Base-by-base conservation (phyloP, 2,888 invertebrate genomes). In the Drosophila aldrichi region DNA sequence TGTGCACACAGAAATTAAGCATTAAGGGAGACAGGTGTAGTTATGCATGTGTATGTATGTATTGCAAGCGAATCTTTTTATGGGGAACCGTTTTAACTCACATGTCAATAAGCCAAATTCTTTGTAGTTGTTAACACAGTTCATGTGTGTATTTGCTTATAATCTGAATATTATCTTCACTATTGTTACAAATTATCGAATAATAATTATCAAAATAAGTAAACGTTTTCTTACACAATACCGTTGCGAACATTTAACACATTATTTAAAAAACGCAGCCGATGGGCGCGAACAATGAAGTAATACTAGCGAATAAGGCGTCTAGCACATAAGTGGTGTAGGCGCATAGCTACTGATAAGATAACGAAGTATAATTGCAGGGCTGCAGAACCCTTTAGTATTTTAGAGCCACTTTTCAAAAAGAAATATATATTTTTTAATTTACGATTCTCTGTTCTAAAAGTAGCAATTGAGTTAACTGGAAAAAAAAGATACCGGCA, bases 231-330 rank as follows among this genome's bases (percentile, higher is more conserved):
- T 22, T 44, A 48, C 18, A 55, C 43, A 51, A 48, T 52, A 43
- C 40, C 8, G 36, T 59, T 51, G 43, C 59, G 48, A 14, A 38
- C 43, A 34, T 22, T 16, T 36, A 56, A 10, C 7, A 67, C 49
- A 64, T 61, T 64, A 61, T 55, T 77, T 63, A 43, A 40, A 61
- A 75, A 77, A 68, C 67, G 65, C 74, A 77, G 61, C 79, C 77
- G 60, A 58, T 63, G 46, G 44, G 65, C 68, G 62, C 71, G 74
- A 78, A 59, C 69, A 46, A 60, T 71, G 69, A 80, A 87, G 66
- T 86, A 83, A 83, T 87, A 86, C 89, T 88, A 69, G 68, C 72
- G 54, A 68, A 77, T 74, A 54, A 72, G 25, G 68, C 62, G 61
- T 67, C 38, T 66, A 48, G 12, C 46, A 63, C 61, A 76, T 55